Base-by-base conservation (phyloP, 1,140 invertebrate genomes). In the Dendrolimus kikuchii region DNA sequence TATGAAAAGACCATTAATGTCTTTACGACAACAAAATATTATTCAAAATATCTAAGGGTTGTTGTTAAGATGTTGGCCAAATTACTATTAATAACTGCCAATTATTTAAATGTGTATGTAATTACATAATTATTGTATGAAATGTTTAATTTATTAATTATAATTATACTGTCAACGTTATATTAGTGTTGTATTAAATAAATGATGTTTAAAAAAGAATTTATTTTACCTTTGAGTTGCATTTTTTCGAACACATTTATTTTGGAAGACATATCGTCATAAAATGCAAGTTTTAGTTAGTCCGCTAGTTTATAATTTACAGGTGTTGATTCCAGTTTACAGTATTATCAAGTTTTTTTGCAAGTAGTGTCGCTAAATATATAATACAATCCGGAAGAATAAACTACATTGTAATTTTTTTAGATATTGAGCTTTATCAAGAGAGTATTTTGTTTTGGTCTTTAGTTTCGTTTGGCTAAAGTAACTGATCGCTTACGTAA, bases 161-260 rank as follows among this genome's bases (percentile, higher is more conserved):
- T 60, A 72, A 72, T 65, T 64, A 60, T 69, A 48, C 69, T 68
- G 72, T 80, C 68, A 62, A 66, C 72, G 66, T 78, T 85, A 76
- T 82, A 65, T 83, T 79, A 76, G 71, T 74, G 77, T 86, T 86
- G 69, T 71, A 79, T 81, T 70, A 78, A 86, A 76, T 81, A 81
- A 74, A 82, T 66, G 64, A 75, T 80, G 76, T 82, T 81, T 77
- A 64, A 66, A 62, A 51, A 56, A 51, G 46, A 62, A 57, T 71
- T 75, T 73, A 62, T 68, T 63, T 73, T 69, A 45, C 62, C 59
- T 73, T 77, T 73, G 67, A 49, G 60, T 81, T 72, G 59, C 60
- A 68, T 62, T 51, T 75, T 81, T 77, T 66, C 45, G 40, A 66
- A 60, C 60, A 79, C 79, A 80, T 84, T 86, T 86, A 84, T 84